These are phyloP conservation scores for Stylophora pistillata DNA, from an alignment of 64 coral and sea anemone genomes.

Conservation along the genomic window DNA sequence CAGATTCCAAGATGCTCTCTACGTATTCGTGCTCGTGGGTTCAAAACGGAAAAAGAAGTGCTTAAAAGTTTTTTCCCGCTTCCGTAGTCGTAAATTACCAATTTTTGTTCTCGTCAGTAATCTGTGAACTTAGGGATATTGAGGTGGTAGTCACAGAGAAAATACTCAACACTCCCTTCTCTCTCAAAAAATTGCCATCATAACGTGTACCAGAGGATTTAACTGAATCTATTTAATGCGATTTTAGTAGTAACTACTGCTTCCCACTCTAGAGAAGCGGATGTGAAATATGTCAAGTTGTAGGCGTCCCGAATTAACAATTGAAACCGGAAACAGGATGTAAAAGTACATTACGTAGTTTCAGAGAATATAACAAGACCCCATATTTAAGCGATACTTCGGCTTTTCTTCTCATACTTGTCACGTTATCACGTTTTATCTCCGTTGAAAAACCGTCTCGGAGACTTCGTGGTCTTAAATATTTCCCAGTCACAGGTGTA, in stretches of 20 bases:
- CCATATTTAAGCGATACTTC: neutral
- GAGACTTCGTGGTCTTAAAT: neutral
- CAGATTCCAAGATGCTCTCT: neutral
- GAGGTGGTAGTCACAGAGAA: too few species aligned
- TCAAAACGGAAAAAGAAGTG: neutral
- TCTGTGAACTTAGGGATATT: too few species aligned
- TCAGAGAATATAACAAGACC: neutral
- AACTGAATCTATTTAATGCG: neutral
- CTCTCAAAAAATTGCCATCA: too few species aligned
- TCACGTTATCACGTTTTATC: neutral
- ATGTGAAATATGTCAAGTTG: neutral
- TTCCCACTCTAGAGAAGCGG: neutral
- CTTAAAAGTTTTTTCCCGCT: neutral
- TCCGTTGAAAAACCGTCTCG: neutral
- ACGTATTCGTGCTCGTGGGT: neutral
- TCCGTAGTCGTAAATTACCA: neutral
- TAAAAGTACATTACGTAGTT: constrained; percentile 17
- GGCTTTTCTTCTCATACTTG: neutral
- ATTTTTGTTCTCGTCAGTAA: neutral
- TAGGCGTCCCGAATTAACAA: neutral
- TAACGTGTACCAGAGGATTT: too few species aligned
- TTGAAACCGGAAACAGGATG: neutral
- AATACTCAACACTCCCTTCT: too few species aligned
- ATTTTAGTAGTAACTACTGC: neutral
- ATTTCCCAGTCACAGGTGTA: constrained; percentile 18